Evolutionary conservation across 2,797 vertebrate genomes (phyloP).

Genomic region (Chelmon rostratus): DNA sequence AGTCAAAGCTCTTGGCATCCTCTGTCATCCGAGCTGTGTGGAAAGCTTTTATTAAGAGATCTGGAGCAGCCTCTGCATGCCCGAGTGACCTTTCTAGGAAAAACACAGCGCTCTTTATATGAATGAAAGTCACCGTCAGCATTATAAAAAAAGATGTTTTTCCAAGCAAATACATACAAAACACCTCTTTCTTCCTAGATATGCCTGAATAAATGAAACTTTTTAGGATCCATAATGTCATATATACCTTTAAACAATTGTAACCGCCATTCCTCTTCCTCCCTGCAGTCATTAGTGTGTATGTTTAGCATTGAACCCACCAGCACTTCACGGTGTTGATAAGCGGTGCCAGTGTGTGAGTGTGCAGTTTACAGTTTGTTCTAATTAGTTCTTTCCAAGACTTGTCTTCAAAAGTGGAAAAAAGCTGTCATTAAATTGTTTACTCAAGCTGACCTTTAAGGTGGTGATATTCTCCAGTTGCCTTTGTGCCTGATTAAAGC

Average conservation of each 20-base stretch:
- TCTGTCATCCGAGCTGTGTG: constrained; percentile 19
- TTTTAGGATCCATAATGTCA: not conserved
- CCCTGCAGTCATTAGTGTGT: constrained; percentile 31
- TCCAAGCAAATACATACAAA: constrained; percentile 9
- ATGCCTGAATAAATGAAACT: not conserved
- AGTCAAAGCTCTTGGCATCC: constrained; percentile 31
- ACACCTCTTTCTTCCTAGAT: not conserved
- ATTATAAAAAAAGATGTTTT: not conserved
- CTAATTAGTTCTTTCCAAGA: constrained; percentile 53
- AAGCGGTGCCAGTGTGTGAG: constrained; percentile 23
- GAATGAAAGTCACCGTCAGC: not conserved
- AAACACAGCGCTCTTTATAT: not conserved
- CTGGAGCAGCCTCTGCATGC: constrained; percentile 28
- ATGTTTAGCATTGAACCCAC: constrained; percentile 35
- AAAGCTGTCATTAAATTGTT: constrained; percentile 67
- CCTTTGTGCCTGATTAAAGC: constrained; percentile 65
- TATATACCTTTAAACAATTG: not conserved
- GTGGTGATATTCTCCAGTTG: constrained; percentile 56
- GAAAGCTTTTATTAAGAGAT: constrained; percentile 52
- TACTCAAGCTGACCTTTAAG: constrained; percentile 72
- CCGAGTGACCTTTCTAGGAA: constrained; percentile 7
- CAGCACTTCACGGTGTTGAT: constrained; percentile 29
- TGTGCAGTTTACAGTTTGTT: constrained; percentile 19
- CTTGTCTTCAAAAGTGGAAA: constrained; percentile 41
- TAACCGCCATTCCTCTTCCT: not conserved